Percentiles rank a stretch among this genome's conserved stretches.
Evolutionary conservation across 2,888 invertebrate genomes (phyloP).

Genomic region (Chirona hameri): DNA sequence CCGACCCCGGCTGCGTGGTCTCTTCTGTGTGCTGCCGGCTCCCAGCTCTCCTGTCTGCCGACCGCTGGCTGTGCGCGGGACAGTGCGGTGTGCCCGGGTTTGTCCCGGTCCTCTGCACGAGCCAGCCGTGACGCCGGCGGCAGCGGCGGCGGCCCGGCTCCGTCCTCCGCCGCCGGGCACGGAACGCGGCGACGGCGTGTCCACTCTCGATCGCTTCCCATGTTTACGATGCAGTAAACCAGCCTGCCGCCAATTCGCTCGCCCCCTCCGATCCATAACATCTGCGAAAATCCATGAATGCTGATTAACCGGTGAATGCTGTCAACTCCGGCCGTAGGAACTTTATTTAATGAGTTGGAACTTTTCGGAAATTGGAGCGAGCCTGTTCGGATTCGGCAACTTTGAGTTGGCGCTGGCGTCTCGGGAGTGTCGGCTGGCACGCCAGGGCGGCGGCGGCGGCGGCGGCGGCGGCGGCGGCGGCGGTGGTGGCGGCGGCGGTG

Average conservation of each 20-base stretch:
- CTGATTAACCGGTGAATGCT: not conserved
- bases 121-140: not conserved
- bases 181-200: not conserved
- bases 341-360: not conserved
- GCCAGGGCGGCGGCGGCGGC: not conserved
- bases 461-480: no score
- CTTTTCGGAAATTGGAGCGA: slow-evolving; percentile 7
- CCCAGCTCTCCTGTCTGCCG: no score
- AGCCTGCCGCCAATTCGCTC: not conserved
- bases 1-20: not conserved
- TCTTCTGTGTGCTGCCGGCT: no score
- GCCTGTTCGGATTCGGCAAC: not conserved
- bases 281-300: slow-evolving; percentile 1
- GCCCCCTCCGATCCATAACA: not conserved
- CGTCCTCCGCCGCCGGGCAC: not conserved
- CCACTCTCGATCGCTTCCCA: not conserved
- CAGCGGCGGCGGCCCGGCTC: not conserved
- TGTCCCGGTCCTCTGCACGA: no score
- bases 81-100: no score
- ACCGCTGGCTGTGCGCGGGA: not conserved
- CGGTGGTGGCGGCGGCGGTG: not conserved
- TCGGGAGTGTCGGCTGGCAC: not conserved
- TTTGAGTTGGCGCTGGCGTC: not conserved
- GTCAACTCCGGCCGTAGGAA: not conserved
- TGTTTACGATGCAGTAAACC: slow-evolving; percentile 22